phyloP scores from a whole-genome alignment of 2,888 invertebrate species.

The Tyria jacobaeae region DNA sequence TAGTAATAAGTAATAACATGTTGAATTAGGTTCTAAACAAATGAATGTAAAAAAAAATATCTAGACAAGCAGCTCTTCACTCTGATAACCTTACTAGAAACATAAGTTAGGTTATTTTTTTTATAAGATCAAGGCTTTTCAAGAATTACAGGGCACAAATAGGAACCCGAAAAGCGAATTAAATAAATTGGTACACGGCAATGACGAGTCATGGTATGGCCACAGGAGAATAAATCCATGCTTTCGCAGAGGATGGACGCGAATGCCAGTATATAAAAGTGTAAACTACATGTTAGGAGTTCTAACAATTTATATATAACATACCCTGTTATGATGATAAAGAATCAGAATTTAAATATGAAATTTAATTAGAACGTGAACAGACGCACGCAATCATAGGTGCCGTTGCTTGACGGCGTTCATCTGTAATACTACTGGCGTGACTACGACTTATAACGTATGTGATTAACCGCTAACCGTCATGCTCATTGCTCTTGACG shows the following conservation, averaged over 20 bases:
- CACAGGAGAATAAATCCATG: not conserved
- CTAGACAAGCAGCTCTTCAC: no score
- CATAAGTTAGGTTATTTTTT: not conserved
- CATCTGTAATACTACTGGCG: constrained; percentile 19
- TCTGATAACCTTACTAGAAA: no score
- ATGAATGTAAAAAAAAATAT: no score
- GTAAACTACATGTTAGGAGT: not conserved
- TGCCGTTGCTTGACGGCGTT: constrained; percentile 20
- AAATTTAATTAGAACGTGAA: constrained; percentile 51
- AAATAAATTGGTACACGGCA: not conserved
- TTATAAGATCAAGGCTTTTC: no score
- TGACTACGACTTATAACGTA: constrained; percentile 57
- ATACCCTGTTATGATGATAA: not conserved
- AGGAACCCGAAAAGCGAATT: not conserved
- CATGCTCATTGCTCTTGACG: constrained; percentile 54
- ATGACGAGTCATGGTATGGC: not conserved
- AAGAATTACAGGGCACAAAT: no score
- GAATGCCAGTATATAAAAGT: no score
- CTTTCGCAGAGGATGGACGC: not conserved
- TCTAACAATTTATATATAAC: not conserved
- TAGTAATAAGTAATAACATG: not conserved
- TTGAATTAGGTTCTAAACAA: not conserved
- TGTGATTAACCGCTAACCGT: constrained; percentile 59
- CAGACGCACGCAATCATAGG: constrained; percentile 58
- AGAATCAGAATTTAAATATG: constrained; percentile 8